These are phyloP conservation scores for Drosophila virilis DNA, from an alignment of 1,140 invertebrate genomes.

Conservation along the genomic window DNA sequence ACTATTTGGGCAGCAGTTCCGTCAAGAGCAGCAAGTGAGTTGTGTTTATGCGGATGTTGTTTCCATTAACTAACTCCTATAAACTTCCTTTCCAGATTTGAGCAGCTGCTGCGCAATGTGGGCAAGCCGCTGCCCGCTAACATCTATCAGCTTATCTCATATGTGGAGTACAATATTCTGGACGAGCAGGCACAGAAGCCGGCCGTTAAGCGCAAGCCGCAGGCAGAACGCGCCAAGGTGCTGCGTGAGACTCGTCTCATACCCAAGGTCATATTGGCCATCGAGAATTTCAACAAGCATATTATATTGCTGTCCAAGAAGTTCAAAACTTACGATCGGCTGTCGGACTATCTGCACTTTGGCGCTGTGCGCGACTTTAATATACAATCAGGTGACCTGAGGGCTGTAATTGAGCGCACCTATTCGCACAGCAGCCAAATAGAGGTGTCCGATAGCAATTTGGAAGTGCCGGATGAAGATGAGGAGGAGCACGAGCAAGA, in stretches of 20 bases:
- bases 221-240: constrained; percentile 85
- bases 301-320: constrained; percentile 86
- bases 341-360: constrained; percentile 85
- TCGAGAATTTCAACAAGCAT: constrained; percentile 87
- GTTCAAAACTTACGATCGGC: constrained; percentile 86
- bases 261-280: constrained; percentile 86
- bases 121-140: constrained; percentile 86
- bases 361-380: constrained; percentile 86
- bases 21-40: constrained; percentile 68
- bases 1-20: constrained; percentile 57
- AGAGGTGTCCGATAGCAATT: constrained; percentile 49
- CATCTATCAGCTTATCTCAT: constrained; percentile 86
- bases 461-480: constrained; percentile 26
- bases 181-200: constrained; percentile 61
- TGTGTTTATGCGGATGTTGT: too few species aligned
- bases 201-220: constrained; percentile 72
- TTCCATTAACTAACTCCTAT: not conserved
- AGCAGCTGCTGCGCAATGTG: constrained; percentile 85
- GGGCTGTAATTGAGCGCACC: constrained; percentile 84
- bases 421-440: constrained; percentile 68
- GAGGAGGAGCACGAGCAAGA: constrained; percentile 21
- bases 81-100: constrained; percentile 84
- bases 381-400: constrained; percentile 84
- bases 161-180: constrained; percentile 85
- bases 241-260: constrained; percentile 86